These are phyloP conservation scores for Turdus rufiventris DNA, from an alignment of 2,113 vertebrate genomes.

Conservation along the genomic window DNA sequence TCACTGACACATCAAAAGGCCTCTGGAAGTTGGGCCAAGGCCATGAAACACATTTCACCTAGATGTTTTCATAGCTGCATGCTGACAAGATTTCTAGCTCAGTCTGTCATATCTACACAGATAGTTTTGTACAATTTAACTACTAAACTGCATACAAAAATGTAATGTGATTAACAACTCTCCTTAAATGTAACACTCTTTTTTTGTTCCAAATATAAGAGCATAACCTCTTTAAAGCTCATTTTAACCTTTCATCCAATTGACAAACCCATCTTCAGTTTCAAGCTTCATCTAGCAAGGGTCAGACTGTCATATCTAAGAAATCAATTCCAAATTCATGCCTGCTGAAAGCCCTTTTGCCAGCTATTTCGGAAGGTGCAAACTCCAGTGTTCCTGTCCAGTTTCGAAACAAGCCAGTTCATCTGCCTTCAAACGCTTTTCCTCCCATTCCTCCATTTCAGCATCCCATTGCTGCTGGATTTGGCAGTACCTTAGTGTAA, in stretches of 20 bases:
- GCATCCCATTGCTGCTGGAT: neutral
- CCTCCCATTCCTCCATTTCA: neutral
- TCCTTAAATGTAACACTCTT: neutral
- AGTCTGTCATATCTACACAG: neutral
- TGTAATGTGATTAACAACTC: neutral
- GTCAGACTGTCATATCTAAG: neutral
- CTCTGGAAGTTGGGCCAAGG: conserved; percentile 18
- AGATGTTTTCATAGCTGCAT: conserved; percentile 31
- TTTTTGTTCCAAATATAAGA: neutral
- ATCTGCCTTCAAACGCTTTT: neutral
- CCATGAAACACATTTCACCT: conserved; percentile 49
- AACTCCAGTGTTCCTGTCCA: neutral
- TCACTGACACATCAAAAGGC: conserved; percentile 31
- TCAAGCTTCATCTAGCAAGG: neutral
- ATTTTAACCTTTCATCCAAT: neutral
- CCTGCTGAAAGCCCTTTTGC: neutral
- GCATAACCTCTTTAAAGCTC: neutral
- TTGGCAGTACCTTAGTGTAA: neutral
- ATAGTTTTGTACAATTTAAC: neutral
- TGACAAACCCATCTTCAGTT: neutral
- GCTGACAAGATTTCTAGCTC: neutral
- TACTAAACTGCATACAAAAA: neutral
- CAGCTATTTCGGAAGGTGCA: neutral
- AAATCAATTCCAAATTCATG: neutral
- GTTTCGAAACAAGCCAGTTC: neutral